A percentile compares a stretch with the other conserved stretches of the same genome.
Evolutionary conservation across 2,888 invertebrate species (phyloP).

Genomic region (Hydriomena furcata): DNA sequence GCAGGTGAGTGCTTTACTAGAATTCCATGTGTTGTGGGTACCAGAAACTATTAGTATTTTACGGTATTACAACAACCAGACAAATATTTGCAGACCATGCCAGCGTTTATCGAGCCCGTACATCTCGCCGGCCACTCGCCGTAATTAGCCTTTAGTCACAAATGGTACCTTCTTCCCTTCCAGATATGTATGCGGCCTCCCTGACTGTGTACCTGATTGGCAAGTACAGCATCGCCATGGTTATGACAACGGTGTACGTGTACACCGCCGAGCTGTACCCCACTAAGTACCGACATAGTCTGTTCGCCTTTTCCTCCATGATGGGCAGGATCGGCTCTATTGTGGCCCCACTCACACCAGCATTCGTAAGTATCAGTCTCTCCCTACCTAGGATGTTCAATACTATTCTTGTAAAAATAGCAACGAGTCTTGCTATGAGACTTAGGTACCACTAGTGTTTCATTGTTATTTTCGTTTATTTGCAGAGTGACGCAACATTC

Average conservation of each 20-base stretch:
- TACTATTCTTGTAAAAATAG: too few relatives aligned
- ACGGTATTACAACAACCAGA: too few relatives aligned
- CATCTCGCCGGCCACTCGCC: too few relatives aligned
- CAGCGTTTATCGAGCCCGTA: too few relatives aligned
- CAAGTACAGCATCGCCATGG: conserved; percentile 84
- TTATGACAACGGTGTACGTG: conserved; percentile 84
- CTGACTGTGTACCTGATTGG: conserved; percentile 82
- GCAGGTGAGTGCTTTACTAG: conserved; percentile 65
- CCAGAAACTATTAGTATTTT: too few relatives aligned
- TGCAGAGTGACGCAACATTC: conserved; percentile 57
- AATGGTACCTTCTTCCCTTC: conserved; percentile 1
- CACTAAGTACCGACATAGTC: conserved; percentile 84
- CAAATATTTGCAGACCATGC: too few relatives aligned
- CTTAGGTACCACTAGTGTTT: too few relatives aligned
- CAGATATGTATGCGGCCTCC: conserved; percentile 45
- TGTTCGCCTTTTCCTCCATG: conserved; percentile 86
- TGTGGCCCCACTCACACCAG: conserved; percentile 85
- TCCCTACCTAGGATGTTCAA: too few relatives aligned
- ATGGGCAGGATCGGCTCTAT: conserved; percentile 86
- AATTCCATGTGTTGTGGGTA: too few relatives aligned
- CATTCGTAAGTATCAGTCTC: conserved; percentile 80
- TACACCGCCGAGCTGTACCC: conserved; percentile 87
- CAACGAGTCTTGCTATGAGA: too few relatives aligned
- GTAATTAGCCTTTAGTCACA: not conserved
- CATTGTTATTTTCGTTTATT: conserved; percentile 4